Evolutionary conservation across 2,888 invertebrate species (phyloP).

Genomic region (Tenthredo distinguenda): DNA sequence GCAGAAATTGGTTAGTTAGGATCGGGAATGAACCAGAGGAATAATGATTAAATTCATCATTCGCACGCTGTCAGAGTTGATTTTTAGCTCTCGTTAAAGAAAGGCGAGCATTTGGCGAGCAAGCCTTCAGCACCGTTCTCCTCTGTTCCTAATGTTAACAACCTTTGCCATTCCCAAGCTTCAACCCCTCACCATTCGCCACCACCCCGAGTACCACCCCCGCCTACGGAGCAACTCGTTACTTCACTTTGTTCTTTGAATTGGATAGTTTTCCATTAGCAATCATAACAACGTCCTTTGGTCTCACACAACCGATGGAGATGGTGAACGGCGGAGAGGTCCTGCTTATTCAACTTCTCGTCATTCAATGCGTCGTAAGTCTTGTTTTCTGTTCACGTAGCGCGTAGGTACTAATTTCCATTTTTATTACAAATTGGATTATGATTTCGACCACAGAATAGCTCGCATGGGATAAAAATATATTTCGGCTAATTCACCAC

Average conservation of each 20-base stretch:
- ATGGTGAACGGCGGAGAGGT: conserved; percentile 56
- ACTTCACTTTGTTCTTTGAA: conserved; percentile 76
- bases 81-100: conserved; percentile 55
- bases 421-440: conserved; percentile 75
- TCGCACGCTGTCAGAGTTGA: conserved; percentile 50
- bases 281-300: conserved; percentile 75
- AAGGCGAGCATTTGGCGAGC: conserved; percentile 34
- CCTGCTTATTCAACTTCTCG: conserved; percentile 72
- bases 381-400: conserved; percentile 66
- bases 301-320: conserved; percentile 65
- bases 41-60: conserved; percentile 23
- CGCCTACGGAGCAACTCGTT: conserved; percentile 69
- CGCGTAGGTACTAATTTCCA: conserved; percentile 71
- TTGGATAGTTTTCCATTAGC: conserved; percentile 77
- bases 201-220: conserved; percentile 30
- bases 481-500: conserved; percentile 44
- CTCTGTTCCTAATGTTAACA: conserved; percentile 66
- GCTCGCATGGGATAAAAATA: conserved; percentile 9
- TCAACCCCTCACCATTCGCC: conserved; percentile 53
- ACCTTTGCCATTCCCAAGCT: conserved; percentile 61
- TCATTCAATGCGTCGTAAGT: conserved; percentile 62
- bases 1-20: conserved; percentile 37
- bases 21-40: background rate
- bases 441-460: conserved; percentile 58
- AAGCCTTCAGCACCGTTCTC: conserved; percentile 17